Conservation (phyloP, 2,797 vertebrate genomes). For the Erethizon dorsatum region DNA sequence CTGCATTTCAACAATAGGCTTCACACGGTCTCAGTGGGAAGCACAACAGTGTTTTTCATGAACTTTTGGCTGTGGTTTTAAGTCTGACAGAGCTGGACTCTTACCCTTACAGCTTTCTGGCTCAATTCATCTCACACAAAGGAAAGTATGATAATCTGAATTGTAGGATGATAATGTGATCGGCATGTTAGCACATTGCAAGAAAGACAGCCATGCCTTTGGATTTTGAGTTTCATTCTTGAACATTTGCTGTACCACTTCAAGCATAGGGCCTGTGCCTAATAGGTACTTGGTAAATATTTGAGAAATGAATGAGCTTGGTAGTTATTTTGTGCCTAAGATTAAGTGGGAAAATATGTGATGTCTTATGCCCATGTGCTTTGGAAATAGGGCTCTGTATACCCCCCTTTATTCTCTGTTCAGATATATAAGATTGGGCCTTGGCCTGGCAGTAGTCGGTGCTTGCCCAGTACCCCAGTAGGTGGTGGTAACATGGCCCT, state of each 20-base stretch:
- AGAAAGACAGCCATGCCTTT: conserved; percentile 74
- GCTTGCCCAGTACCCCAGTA: no score
- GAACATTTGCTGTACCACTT: conserved; percentile 74
- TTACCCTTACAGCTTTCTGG: conserved; percentile 86
- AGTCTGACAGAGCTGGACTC: conserved; percentile 85
- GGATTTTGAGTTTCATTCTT: conserved; percentile 80
- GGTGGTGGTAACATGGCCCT: not conserved
- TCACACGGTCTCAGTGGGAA: conserved; percentile 83
- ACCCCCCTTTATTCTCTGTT: not conserved
- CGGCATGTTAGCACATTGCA: conserved; percentile 51
- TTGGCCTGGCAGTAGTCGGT: not conserved
- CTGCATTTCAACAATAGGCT: conserved; percentile 84
- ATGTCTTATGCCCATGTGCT: not conserved
- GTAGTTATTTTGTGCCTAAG: not conserved
- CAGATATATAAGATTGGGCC: not conserved
- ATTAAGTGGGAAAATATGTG: not conserved
- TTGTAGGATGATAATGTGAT: conserved; percentile 82
- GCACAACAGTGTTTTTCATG: conserved; percentile 85
- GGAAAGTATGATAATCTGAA: conserved; percentile 83
- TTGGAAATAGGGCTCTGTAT: not conserved
- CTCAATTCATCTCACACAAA: conserved; percentile 86
- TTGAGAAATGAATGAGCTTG: not conserved
- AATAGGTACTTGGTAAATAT: not conserved
- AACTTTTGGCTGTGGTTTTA: conserved; percentile 87
- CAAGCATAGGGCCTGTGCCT: not conserved